Evolutionary conservation across 30 jellyfish, hydroid and myxozoan species (phyloP), one percentile per base, ranked within the genome.

Genomic region (Aurelia coerulea): DNA sequence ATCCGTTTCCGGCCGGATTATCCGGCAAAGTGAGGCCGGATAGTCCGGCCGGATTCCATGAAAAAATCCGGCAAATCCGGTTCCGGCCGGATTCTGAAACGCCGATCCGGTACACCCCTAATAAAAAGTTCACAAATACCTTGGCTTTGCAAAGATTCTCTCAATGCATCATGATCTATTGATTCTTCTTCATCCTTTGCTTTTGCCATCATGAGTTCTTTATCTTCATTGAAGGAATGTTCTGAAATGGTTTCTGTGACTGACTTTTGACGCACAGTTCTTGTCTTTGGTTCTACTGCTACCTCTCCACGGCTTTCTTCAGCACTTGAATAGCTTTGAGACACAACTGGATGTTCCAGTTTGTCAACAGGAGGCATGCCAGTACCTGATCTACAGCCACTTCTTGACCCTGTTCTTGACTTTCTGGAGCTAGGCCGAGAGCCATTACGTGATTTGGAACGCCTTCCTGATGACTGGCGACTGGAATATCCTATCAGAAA

Each of bases 401-500:
- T 84, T 65, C 88, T 50, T 0, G 93, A 84, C 19, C 87, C 93
- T 60, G 81, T 32, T 29, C 88, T 56, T 1, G 96, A 88, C 31
- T 75, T 88, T 80, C 96, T 54, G 51, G 96, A 88, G 82, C 87
- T 62, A 5, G 96, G 91, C 23, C 96, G 67, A 2, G 96, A 88
- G 83, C 96, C 88, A 62, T n/a, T 79, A 34, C 96, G 90, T 11
- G 96, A 78, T 68, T 62, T 78, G 10, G 90, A 77, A 39, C 88
- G 80, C 59, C 91, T 78, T 4, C 84, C 90, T 34, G 96, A 88
- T 16, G 96, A 88, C 82, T 79, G 96, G 56, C 96, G 96, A 64
- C 96, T 88, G 4, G 96, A 68, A 17, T 75, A 69, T 8, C 96
- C 96, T 88, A 56, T 64, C 42, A 72, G 31, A 12, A 29, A 13